Evolutionary conservation across 1,140 invertebrate species (phyloP).

Genomic region (Pseudachorutes palmiensis): DNA sequence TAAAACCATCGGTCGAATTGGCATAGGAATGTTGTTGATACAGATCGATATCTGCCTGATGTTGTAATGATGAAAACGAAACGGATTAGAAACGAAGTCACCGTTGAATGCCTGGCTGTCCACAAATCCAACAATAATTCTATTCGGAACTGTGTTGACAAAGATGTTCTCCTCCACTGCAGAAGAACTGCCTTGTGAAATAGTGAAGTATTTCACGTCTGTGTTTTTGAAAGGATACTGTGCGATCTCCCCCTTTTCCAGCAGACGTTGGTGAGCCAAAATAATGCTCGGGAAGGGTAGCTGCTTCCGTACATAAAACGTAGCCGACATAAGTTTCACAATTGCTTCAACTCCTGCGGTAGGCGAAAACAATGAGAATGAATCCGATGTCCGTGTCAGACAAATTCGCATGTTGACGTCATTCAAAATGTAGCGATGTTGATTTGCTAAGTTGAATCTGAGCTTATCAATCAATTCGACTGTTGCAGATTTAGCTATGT

Average conservation of each 20-base stretch:
- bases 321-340: constrained; percentile 18
- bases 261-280: constrained; percentile 16
- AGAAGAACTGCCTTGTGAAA: constrained; percentile 18
- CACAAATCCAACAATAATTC: constrained; percentile 43
- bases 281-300: constrained; percentile 19
- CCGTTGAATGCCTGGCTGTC: constrained; percentile 43
- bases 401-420: constrained; percentile 20
- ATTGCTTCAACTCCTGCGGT: neutral
- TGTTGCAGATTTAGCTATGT: constrained; percentile 1
- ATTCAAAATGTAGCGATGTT: constrained; percentile 23
- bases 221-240: constrained; percentile 18
- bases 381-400: constrained; percentile 18
- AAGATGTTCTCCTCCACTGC: constrained; percentile 27
- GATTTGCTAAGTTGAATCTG: constrained; percentile 19
- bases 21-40: constrained; percentile 30
- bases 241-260: constrained; percentile 19
- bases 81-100: constrained; percentile 40
- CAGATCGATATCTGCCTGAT: constrained; percentile 35
- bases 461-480: constrained; percentile 26
- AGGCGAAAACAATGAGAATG: constrained; percentile 7
- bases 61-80: constrained; percentile 42
- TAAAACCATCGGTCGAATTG: constrained; percentile 17
- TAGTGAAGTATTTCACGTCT: constrained; percentile 23
- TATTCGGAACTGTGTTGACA: constrained; percentile 41
- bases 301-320: constrained; percentile 22